Evolutionary conservation across 2,888 invertebrate species (phyloP).

Genomic region (Pilophorus perplexus): DNA sequence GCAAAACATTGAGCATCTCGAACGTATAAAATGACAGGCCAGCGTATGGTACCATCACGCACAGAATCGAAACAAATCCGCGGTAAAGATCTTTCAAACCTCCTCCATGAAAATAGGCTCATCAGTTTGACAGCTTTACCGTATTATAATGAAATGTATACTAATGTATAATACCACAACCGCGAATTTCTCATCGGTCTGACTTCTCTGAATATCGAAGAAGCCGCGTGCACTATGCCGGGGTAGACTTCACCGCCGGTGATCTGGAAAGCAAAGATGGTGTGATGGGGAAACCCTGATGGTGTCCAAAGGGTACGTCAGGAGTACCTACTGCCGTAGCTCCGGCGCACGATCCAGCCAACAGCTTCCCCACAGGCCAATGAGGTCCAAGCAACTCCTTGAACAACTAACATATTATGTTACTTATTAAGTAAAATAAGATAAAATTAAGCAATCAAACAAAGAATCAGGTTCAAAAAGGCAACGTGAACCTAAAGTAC

Average conservation of each 20-base stretch:
- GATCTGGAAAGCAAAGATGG: conserved; percentile 84
- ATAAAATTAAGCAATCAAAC: too few relatives aligned
- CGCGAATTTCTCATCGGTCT: too few relatives aligned
- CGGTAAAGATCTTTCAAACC: conserved; percentile 77
- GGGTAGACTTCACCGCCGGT: conserved; percentile 80
- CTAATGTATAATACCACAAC: too few relatives aligned
- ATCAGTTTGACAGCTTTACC: too few relatives aligned
- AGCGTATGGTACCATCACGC: conserved; percentile 88
- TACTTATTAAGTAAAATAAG: too few relatives aligned
- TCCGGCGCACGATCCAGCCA: conserved; percentile 83
- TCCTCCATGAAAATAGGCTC: conserved; percentile 76
- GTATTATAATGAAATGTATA: too few relatives aligned
- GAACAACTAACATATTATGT: too few relatives aligned
- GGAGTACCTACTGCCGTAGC: conserved; percentile 79
- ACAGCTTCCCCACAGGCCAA: conserved; percentile 72
- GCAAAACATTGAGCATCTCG: conserved; percentile 76
- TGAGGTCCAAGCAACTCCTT: conserved; percentile 38
- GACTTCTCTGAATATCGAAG: conserved; percentile 70
- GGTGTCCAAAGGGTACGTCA: conserved; percentile 87
- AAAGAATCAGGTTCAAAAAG: too few relatives aligned
- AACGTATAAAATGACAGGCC: conserved; percentile 89
- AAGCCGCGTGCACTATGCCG: conserved; percentile 73
- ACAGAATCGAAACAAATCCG: conserved; percentile 81
- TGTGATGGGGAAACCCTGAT: too few relatives aligned
- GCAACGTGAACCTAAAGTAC: too few relatives aligned